A percentile compares a stretch with the other conserved stretches of the same genome.
Evolutionary conservation across 2,113 vertebrate species (phyloP).

Genomic region (Leptosomus discolor): DNA sequence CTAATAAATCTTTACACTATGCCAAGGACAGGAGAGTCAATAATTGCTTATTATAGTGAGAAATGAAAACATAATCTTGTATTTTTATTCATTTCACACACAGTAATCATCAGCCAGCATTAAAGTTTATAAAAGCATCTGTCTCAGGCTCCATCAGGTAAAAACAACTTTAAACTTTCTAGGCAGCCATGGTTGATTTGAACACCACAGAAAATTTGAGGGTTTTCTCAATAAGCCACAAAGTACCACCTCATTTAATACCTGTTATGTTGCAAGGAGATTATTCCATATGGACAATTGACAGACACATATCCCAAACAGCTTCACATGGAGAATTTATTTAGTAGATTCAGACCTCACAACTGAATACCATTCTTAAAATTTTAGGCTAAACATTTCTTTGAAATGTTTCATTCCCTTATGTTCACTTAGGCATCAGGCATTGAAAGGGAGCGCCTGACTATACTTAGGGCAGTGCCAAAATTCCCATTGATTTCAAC

Average conservation of each 20-base stretch:
- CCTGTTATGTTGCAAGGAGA: neutral
- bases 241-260: neutral
- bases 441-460: neutral
- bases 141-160: neutral
- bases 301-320: neutral
- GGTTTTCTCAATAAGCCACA: neutral
- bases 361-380: neutral
- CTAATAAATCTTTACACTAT: conserved; percentile 33
- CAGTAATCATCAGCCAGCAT: neutral
- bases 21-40: conserved; percentile 32
- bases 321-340: neutral
- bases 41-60: neutral
- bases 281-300: neutral
- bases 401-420: neutral
- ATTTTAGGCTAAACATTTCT: neutral
- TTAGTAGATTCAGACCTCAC: neutral
- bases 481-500: neutral
- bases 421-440: neutral
- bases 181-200: neutral
- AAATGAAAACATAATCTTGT: neutral
- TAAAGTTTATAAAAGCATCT: neutral
- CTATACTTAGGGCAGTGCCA: neutral
- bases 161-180: neutral
- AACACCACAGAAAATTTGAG: neutral
- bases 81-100: neutral